Evolutionary conservation across 1,140 invertebrate genomes (phyloP).

Genomic region (Nebria ingens): DNA sequence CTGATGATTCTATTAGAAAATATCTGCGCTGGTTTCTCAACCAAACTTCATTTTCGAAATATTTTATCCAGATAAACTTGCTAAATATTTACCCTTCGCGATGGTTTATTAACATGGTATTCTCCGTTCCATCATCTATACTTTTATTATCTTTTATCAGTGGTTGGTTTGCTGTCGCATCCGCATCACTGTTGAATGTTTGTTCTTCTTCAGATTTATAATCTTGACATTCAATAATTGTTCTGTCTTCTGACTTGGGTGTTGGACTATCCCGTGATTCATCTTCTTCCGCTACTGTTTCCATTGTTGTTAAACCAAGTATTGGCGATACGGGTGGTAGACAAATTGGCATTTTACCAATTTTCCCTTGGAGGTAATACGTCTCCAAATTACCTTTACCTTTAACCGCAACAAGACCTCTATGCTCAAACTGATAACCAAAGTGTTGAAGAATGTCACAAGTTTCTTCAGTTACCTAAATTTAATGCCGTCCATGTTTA

Average conservation of each 20-base stretch:
- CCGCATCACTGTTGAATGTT: slow-evolving; percentile 14
- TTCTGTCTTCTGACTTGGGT: slow-evolving; percentile 32
- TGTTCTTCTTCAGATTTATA: slow-evolving; percentile 13
- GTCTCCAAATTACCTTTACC: slow-evolving; percentile 93
- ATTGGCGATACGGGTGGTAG: slow-evolving; percentile 28
- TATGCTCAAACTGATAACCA: slow-evolving; percentile 83
- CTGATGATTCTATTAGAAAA: background rate
- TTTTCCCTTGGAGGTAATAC: slow-evolving; percentile 76
- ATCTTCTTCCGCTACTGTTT: slow-evolving; percentile 30
- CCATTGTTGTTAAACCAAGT: slow-evolving; percentile 22
- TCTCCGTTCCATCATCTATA: slow-evolving; percentile 13
- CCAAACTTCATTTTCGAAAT: background rate
- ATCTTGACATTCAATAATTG: slow-evolving; percentile 30
- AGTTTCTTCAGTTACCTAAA: slow-evolving; percentile 85
- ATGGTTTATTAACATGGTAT: slow-evolving; percentile 12
- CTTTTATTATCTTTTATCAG: slow-evolving; percentile 13
- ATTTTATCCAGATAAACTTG: no score
- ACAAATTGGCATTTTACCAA: slow-evolving; percentile 44
- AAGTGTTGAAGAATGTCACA: slow-evolving; percentile 75
- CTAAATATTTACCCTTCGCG: background rate
- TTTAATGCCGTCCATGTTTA: no score
- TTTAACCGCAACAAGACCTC: slow-evolving; percentile 85
- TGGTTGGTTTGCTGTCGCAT: slow-evolving; percentile 11
- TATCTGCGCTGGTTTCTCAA: no score
- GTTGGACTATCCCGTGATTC: slow-evolving; percentile 28